phyloP scores from a whole-genome alignment of 1,140 invertebrate genomes.

The Hyphantria cunea region DNA sequence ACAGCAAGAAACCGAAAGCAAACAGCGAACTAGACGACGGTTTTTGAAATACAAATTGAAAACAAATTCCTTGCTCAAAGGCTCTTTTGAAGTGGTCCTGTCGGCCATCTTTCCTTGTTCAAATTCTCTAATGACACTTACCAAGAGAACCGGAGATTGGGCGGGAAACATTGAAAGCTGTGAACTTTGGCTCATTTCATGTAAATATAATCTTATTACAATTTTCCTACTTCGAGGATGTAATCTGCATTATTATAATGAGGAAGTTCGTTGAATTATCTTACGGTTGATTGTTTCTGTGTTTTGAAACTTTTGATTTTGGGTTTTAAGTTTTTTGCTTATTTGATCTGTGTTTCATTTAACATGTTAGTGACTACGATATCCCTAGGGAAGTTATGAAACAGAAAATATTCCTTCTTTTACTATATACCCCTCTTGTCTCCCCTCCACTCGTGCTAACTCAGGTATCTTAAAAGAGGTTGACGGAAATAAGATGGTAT shows the following conservation, averaged over 20 bases:
- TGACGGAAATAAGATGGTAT: too few relatives aligned
- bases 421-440: too few relatives aligned
- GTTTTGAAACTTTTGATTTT: neutral
- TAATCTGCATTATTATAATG: conserved; percentile 27
- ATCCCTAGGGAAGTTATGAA: too few relatives aligned
- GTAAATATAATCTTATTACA: conserved; percentile 25
- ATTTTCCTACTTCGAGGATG: conserved; percentile 16
- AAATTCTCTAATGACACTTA: conserved; percentile 27
- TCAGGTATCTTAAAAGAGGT: too few relatives aligned
- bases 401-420: too few relatives aligned
- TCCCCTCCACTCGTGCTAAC: too few relatives aligned
- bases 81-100: conserved; percentile 5
- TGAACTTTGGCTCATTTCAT: conserved; percentile 21
- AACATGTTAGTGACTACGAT: too few relatives aligned
- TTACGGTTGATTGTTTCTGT: neutral
- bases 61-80: conserved; percentile 17
- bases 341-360: neutral
- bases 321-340: too few relatives aligned
- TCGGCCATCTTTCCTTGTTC: conserved; percentile 18
- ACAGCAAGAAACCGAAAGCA: neutral
- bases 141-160: conserved; percentile 21
- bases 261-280: conserved; percentile 6
- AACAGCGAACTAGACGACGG: neutral
- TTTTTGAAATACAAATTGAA: conserved; percentile 24
- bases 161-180: conserved; percentile 2